Evolutionary conservation across 2,888 invertebrate species (phyloP).

Genomic region (Synanthedon formicaeformis): DNA sequence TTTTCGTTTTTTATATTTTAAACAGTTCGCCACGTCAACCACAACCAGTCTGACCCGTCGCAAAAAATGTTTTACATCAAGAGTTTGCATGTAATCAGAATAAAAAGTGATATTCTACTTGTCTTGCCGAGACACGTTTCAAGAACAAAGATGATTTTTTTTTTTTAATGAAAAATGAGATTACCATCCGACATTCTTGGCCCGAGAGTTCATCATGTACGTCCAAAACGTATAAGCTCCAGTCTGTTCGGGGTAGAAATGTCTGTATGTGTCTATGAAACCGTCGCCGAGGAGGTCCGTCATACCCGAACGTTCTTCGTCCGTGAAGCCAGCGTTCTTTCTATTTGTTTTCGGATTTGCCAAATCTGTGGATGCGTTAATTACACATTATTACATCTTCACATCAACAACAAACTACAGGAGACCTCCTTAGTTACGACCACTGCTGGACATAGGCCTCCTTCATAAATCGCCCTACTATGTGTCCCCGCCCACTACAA

Average conservation of each 20-base stretch:
- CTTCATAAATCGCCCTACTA: no score
- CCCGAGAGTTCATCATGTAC: slow-evolving; percentile 87
- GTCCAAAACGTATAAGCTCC: slow-evolving; percentile 96
- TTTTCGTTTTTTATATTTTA: no score
- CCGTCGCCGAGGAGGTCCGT: slow-evolving; percentile 83
- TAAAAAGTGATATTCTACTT: not conserved
- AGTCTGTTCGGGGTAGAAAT: slow-evolving; percentile 85
- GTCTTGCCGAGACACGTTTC: no score
- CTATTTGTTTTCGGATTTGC: slow-evolving; percentile 94
- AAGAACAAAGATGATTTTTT: no score
- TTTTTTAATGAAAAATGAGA: slow-evolving; percentile 10
- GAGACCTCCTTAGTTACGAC: no score
- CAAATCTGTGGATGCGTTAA: slow-evolving; percentile 74
- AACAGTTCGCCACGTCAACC: no score
- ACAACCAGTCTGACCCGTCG: no score
- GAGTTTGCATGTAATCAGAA: not conserved
- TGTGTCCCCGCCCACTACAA: no score
- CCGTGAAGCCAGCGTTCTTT: slow-evolving; percentile 95
- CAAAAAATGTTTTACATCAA: not conserved
- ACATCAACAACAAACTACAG: not conserved
- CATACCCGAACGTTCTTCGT: slow-evolving; percentile 93
- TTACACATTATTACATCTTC: not conserved
- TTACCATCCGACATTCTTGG: slow-evolving; percentile 95
- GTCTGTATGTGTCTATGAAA: slow-evolving; percentile 89
- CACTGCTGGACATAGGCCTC: no score